phyloP scores from a whole-genome alignment of 2,797 vertebrate genomes.

The Ibycter americanus region DNA sequence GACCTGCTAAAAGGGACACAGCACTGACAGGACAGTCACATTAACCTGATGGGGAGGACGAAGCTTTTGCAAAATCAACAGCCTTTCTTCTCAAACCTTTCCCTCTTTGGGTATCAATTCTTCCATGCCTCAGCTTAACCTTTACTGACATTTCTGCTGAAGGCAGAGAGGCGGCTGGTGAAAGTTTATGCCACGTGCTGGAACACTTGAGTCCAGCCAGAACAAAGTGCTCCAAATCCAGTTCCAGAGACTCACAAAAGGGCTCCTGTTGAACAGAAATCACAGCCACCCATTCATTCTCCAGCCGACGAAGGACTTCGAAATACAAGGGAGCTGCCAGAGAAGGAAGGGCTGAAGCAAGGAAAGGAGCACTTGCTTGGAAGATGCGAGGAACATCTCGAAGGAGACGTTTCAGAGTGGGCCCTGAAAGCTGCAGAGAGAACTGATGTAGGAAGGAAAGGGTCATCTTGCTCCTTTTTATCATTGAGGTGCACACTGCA shows the following conservation, averaged over 20 bases:
- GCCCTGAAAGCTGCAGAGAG: neutral
- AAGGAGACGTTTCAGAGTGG: neutral
- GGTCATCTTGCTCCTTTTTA: neutral
- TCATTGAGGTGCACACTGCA: neutral
- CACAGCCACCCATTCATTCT: slow-evolving; percentile 47
- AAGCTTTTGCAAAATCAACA: neutral
- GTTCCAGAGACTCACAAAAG: slow-evolving; percentile 63
- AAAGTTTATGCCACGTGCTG: slow-evolving; percentile 1
- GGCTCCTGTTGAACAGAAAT: slow-evolving; percentile 63
- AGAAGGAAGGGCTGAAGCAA: neutral
- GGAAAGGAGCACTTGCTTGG: neutral
- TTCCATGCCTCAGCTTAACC: neutral
- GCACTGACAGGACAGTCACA: neutral
- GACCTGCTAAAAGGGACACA: neutral
- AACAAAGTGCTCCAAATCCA: slow-evolving; percentile 49
- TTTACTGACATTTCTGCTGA: slow-evolving; percentile 36
- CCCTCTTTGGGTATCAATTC: neutral
- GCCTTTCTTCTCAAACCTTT: neutral
- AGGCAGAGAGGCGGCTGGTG: slow-evolving; percentile 4
- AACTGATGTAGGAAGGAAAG: neutral
- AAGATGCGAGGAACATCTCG: neutral
- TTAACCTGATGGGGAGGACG: neutral
- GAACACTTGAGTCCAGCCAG: slow-evolving; percentile 30
- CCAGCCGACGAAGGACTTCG: neutral
- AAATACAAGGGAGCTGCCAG: slow-evolving; percentile 28